Percentiles rank a stretch among this genome's conserved stretches.
These are phyloP conservation scores for Scaptomyza hsui DNA, from an alignment of 1,140 invertebrate species.

Conservation along the genomic window DNA sequence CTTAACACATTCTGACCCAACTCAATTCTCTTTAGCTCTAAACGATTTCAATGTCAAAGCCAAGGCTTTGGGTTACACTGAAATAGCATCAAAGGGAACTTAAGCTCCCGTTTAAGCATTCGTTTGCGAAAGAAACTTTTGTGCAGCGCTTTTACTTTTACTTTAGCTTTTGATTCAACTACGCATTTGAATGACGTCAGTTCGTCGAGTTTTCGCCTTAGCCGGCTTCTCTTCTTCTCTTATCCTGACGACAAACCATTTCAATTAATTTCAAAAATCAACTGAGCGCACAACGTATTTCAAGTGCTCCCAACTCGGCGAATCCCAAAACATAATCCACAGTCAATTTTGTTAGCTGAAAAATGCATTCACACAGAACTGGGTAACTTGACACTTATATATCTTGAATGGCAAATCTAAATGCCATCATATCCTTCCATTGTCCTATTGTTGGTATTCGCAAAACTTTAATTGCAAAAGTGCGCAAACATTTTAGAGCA, in stretches of 20 bases:
- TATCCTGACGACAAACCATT: conserved; percentile 56
- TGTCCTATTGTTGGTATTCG: conserved; percentile 36
- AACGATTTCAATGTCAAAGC: conserved; percentile 27
- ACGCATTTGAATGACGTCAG: conserved; percentile 70
- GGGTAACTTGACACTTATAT: conserved; percentile 47
- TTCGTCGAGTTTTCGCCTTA: conserved; percentile 32
- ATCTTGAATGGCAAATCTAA: conserved; percentile 69
- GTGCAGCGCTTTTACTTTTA: conserved; percentile 21
- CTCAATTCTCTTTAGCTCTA: neutral
- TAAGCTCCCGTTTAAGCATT: conserved; percentile 32
- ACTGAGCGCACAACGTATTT: conserved; percentile 58
- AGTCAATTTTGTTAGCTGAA: conserved; percentile 18
- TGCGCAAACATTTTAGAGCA: conserved; percentile 24
- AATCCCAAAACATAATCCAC: conserved; percentile 25
- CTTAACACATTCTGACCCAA: neutral
- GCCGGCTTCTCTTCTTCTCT: conserved; percentile 18
- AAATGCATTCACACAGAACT: conserved; percentile 44
- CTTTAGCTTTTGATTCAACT: conserved; percentile 22
- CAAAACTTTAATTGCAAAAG: conserved; percentile 72
- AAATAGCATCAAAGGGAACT: conserved; percentile 41
- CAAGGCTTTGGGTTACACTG: conserved; percentile 6
- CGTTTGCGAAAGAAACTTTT: conserved; percentile 11
- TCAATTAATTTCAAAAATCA: conserved; percentile 79
- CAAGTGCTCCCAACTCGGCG: conserved; percentile 24
- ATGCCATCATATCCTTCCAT: conserved; percentile 52